Base-by-base conservation (phyloP, 2,888 invertebrate genomes). In the Trilocha varians region DNA sequence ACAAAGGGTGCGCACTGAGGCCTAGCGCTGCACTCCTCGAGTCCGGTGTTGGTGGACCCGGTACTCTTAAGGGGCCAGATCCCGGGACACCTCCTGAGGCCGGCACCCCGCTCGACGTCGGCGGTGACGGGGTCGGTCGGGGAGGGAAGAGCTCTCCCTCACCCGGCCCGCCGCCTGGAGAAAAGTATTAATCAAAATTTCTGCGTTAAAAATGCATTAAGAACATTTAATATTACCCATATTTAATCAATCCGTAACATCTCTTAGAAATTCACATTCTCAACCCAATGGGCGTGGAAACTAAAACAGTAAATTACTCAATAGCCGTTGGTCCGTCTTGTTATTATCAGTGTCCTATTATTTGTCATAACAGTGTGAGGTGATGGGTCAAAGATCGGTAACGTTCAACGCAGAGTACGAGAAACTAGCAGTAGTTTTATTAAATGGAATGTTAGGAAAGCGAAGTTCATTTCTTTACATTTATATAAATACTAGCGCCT, bases 371-470 rank as follows among this genome's bases (percentile, higher is more conserved):
- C 46, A 43, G 44, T 49, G 48, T 44, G 50, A 39, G 41, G 42
- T 34, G 11, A 13, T 35, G 41, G 57, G 52, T 53, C 49, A 53
- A 25, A 48, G 54, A 45, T 54, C 50, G 50, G 13, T 46, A 46
- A 51, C 58, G 36, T 44, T 46, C 44, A 43, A 42, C 43, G 5
- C 32, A 37, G 36, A 16, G 16, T 38, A 33, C 16, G 18, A 16
- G 13, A 37, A 13, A 18, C 1, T 18, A 18, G 18, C 18, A 18
- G 18, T 18, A 5, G n/a, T n/a, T n/a, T n/a, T n/a, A n/a, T n/a
- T n/a, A n/a, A n/a, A n/a, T n/a, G n/a, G n/a, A n/a, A n/a, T n/a
- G n/a, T n/a, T n/a, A n/a, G n/a, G n/a, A n/a, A n/a, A n/a, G n/a
- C n/a, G n/a, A n/a, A n/a, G n/a, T n/a, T n/a, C n/a, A n/a, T n/a